These are phyloP conservation scores for Ascaphus truei DNA, from an alignment of 2,113 vertebrate genomes.

Conservation along the genomic window DNA sequence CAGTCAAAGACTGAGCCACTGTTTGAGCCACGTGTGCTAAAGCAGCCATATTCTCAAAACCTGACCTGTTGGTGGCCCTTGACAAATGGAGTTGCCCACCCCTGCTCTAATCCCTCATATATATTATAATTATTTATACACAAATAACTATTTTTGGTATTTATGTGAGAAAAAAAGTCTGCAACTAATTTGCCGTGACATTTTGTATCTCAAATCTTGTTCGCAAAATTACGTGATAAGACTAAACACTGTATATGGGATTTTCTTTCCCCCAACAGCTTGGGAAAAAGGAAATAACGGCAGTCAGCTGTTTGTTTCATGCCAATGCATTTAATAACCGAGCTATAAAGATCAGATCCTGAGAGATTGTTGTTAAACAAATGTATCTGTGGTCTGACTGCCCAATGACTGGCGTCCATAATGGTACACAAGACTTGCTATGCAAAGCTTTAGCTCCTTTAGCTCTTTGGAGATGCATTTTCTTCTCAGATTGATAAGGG, in stretches of 20 bases:
- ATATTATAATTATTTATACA: no score
- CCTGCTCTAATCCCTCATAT: no score
- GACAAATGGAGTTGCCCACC: no score
- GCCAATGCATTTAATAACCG: slow-evolving; percentile 21
- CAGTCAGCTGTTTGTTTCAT: slow-evolving; percentile 32
- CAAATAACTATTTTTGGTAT: no score
- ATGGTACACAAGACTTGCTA: slow-evolving; percentile 1
- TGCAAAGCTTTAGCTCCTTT: not conserved
- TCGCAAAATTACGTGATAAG: not conserved
- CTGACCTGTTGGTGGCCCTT: no score
- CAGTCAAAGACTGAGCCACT: no score
- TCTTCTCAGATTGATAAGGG: slow-evolving; percentile 6
- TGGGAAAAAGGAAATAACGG: slow-evolving; percentile 10
- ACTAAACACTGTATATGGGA: not conserved
- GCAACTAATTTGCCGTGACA: not conserved
- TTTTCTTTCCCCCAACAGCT: slow-evolving; percentile 5
- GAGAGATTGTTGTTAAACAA: slow-evolving; percentile 33
- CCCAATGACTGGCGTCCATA: slow-evolving; percentile 1
- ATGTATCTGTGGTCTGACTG: slow-evolving; percentile 13
- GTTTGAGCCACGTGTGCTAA: no score
- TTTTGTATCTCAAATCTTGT: not conserved
- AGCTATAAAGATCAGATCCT: slow-evolving; percentile 29
- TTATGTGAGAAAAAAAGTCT: no score
- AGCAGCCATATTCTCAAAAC: no score
- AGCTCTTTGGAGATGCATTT: not conserved